Evolutionary conservation across 2,113 vertebrate genomes (phyloP).

Genomic region (Oreochromis spilurus): DNA sequence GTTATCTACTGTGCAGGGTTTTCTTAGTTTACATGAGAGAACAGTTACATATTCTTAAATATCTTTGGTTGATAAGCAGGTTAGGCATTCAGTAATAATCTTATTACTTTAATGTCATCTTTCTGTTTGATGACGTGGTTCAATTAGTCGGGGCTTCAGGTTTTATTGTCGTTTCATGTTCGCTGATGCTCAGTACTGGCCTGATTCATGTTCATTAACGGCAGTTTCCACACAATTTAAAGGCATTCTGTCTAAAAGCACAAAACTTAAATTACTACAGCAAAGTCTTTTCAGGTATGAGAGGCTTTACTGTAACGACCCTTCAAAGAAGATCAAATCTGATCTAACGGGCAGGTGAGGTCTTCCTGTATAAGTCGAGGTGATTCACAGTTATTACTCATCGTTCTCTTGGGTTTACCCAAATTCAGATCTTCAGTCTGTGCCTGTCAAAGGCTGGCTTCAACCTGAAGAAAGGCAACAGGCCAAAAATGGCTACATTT

Average conservation of each 20-base stretch:
- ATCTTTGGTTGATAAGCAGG: slow-evolving; percentile 13
- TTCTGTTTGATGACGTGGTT: not conserved
- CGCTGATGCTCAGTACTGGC: not conserved
- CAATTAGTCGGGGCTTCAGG: not conserved
- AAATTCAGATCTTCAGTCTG: not conserved
- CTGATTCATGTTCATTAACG: not conserved
- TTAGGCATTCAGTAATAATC: not conserved
- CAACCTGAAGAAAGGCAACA: not conserved
- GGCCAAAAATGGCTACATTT: not conserved
- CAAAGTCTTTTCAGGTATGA: not conserved
- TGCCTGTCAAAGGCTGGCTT: not conserved
- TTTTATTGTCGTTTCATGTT: not conserved
- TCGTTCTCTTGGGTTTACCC: not conserved
- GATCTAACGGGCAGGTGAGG: not conserved
- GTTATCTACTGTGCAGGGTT: not conserved
- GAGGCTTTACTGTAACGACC: not conserved
- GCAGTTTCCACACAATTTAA: not conserved
- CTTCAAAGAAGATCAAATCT: not conserved
- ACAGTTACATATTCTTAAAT: not conserved
- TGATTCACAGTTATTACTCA: not conserved
- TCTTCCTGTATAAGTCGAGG: not conserved
- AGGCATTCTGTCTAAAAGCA: not conserved
- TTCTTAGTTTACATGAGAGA: not conserved
- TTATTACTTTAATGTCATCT: not conserved
- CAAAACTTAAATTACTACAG: not conserved